phyloP scores from a whole-genome alignment of 2,888 invertebrate species.

The Agonopterix arenella region DNA sequence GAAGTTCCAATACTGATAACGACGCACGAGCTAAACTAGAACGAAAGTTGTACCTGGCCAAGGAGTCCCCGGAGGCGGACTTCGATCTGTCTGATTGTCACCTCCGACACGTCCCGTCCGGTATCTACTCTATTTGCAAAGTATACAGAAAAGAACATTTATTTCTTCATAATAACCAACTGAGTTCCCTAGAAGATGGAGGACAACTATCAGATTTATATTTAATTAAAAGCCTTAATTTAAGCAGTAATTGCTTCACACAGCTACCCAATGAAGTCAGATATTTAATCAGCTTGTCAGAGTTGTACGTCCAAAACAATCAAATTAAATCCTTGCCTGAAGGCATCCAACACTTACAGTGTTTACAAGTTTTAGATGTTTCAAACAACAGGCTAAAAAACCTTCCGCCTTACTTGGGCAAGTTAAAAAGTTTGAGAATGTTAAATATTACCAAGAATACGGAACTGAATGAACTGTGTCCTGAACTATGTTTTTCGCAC shows the following conservation, averaged over 20 bases:
- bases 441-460: conserved; percentile 79
- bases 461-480: conserved; percentile 77
- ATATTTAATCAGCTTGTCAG: conserved; percentile 81
- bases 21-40: conserved; percentile 51
- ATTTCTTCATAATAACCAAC: conserved; percentile 81
- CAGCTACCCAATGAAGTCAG: conserved; percentile 80
- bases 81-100: conserved; percentile 90
- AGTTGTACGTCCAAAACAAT: conserved; percentile 86
- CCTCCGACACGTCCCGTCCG: conserved; percentile 83
- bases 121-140: conserved; percentile 87
- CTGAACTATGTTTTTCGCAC: conserved; percentile 79
- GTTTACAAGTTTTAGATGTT: conserved; percentile 81
- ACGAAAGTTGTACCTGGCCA: conserved; percentile 67
- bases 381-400: conserved; percentile 82
- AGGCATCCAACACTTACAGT: conserved; percentile 78
- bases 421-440: conserved; percentile 76
- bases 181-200: conserved; percentile 82
- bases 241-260: conserved; percentile 81
- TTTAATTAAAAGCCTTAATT: conserved; percentile 80
- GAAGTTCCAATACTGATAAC: conserved; percentile 35
- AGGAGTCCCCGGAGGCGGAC: conserved; percentile 87
- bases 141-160: conserved; percentile 87
- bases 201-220: conserved; percentile 84
- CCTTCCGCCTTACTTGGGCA: conserved; percentile 79
- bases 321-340: conserved; percentile 82